phyloP scores from a whole-genome alignment of 1,140 invertebrate species.

The Probaryconus sp. region DNA sequence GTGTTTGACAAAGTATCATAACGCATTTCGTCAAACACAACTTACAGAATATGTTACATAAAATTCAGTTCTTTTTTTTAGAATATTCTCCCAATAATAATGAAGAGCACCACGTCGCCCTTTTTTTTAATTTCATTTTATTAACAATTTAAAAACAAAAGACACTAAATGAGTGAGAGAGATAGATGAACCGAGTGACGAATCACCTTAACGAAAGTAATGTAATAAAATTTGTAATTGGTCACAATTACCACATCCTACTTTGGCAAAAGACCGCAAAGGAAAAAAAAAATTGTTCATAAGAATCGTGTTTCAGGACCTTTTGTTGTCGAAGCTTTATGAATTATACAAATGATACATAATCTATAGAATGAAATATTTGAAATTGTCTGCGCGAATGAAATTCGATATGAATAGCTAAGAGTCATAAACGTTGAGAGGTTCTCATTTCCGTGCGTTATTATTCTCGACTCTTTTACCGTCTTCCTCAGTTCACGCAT shows the following conservation, averaged over 20 bases:
- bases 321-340: constrained; percentile 23
- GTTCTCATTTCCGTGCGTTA: constrained; percentile 47
- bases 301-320: constrained; percentile 13
- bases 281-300: too few species aligned
- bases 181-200: too few species aligned
- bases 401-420: constrained; percentile 53
- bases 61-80: too few species aligned
- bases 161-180: too few species aligned
- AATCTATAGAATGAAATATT: constrained; percentile 46
- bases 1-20: too few species aligned
- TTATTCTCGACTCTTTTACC: constrained; percentile 48
- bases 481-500: constrained; percentile 3
- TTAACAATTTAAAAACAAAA: too few species aligned
- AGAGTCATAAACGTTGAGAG: constrained; percentile 45
- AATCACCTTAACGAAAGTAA: constrained; percentile 9
- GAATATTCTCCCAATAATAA: too few species aligned
- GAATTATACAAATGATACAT: constrained; percentile 43
- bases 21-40: too few species aligned
- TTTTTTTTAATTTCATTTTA: too few species aligned
- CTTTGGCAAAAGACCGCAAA: background rate
- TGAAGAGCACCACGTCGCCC: too few species aligned
- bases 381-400: constrained; percentile 32
- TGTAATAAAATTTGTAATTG: constrained; percentile 7
- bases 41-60: too few species aligned
- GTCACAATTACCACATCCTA: background rate